These are phyloP conservation scores for Agrochola lota DNA, from an alignment of 2,888 invertebrate species.

Conservation along the genomic window DNA sequence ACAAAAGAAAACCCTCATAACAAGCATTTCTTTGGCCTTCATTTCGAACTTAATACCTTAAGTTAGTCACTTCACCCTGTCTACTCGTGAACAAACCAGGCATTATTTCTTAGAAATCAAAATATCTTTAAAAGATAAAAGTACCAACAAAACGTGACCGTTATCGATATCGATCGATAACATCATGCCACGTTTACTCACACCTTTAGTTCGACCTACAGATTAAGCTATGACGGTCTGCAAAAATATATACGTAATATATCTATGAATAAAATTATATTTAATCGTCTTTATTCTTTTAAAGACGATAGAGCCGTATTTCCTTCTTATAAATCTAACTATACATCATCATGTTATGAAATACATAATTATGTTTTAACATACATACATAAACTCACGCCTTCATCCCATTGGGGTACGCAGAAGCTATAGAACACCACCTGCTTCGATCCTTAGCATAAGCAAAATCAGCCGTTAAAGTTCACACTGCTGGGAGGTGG, in stretches of 20 bases:
- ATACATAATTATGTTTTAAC: background rate
- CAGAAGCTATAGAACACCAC: background rate
- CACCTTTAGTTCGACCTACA: background rate
- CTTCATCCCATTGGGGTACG: background rate
- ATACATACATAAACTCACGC: background rate
- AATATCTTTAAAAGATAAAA: constrained; percentile 40
- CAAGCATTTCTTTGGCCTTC: background rate
- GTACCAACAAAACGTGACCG: constrained; percentile 43
- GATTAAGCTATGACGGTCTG: constrained; percentile 12
- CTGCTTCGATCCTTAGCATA: too few species aligned
- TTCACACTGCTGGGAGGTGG: too few species aligned
- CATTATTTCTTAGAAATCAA: constrained; percentile 32
- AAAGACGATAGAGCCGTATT: background rate
- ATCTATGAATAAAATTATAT: background rate
- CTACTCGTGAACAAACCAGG: background rate
- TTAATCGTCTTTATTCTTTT: background rate
- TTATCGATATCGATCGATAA: constrained; percentile 41
- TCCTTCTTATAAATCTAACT: background rate
- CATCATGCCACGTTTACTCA: constrained; percentile 40
- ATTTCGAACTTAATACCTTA: background rate
- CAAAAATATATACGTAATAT: constrained; percentile 1
- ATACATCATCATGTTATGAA: background rate
- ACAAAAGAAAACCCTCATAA: background rate
- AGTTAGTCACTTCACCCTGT: background rate
- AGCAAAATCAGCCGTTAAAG: too few species aligned